phyloP scores from a whole-genome alignment of 2,888 invertebrate species.

The Venusia cambrica region DNA sequence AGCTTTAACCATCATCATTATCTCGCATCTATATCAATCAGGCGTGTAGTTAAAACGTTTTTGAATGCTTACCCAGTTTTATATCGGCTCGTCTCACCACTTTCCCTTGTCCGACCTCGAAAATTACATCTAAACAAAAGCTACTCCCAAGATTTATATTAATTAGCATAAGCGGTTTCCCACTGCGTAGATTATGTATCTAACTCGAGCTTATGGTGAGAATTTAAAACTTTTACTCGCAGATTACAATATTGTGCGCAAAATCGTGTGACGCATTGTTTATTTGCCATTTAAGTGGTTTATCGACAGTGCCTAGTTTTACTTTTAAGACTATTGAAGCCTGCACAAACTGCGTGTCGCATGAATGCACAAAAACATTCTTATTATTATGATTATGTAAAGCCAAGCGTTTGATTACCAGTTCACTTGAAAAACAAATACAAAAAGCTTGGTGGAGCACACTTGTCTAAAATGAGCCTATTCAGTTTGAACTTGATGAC shows the following conservation, averaged over 20 bases:
- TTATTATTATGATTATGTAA: too few relatives aligned
- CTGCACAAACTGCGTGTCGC: too few relatives aligned
- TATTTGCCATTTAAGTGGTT: slow-evolving; percentile 14
- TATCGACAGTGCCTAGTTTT: slow-evolving; percentile 19
- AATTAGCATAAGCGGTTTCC: slow-evolving; percentile 39
- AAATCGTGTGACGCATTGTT: slow-evolving; percentile 24
- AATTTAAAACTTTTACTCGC: slow-evolving; percentile 34
- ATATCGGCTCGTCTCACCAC: slow-evolving; percentile 34
- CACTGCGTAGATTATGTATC: slow-evolving; percentile 30
- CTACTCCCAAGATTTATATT: slow-evolving; percentile 43
- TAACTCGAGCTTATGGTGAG: slow-evolving; percentile 17
- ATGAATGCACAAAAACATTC: too few relatives aligned
- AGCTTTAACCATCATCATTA: slow-evolving; percentile 1
- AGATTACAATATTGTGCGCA: slow-evolving; percentile 20
- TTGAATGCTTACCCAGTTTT: slow-evolving; percentile 18
- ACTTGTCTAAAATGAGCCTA: too few relatives aligned
- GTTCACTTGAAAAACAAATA: too few relatives aligned
- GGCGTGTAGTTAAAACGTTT: slow-evolving; percentile 9
- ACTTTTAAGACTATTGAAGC: slow-evolving; percentile 24
- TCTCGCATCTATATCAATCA: slow-evolving; percentile 9
- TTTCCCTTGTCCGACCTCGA: slow-evolving; percentile 55
- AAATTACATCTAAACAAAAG: slow-evolving; percentile 43
- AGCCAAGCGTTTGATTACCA: too few relatives aligned
- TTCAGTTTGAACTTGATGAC: too few relatives aligned
- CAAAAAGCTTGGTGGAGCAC: too few relatives aligned